Percentiles rank a stretch among this genome's conserved stretches.
Conservation (phyloP, 2,888 invertebrate genomes). For the Zygogramma bicolorata region DNA sequence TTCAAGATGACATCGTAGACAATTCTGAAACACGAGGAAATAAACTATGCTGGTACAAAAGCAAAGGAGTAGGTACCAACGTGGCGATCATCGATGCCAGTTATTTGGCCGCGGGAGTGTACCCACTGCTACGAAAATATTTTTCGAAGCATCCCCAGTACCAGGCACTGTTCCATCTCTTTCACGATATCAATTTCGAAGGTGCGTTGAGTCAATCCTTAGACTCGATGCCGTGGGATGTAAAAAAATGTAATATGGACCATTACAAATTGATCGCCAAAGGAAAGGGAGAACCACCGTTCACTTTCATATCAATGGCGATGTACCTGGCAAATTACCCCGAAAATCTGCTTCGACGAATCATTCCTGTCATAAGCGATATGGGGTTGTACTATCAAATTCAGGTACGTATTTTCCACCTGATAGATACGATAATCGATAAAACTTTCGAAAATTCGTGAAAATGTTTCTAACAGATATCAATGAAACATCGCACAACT, state of each 20-base stretch:
- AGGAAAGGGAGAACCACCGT: background rate
- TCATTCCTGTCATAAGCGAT: background rate
- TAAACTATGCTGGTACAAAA: slow-evolving; percentile 11
- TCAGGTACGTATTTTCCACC: slow-evolving; percentile 1
- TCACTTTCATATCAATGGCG: background rate
- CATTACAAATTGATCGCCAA: background rate
- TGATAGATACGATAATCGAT: background rate
- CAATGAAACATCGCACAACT: no score
- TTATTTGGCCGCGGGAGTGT: background rate
- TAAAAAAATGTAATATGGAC: background rate
- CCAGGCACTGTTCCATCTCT: background rate
- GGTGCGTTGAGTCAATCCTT: background rate
- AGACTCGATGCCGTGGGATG: background rate
- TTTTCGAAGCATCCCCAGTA: background rate
- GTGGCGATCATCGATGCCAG: background rate
- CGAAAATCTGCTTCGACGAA: background rate
- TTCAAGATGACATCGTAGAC: slow-evolving; percentile 17
- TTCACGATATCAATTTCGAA: background rate
- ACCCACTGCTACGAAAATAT: background rate
- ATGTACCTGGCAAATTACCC: background rate
- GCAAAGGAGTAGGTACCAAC: background rate
- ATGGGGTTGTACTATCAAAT: slow-evolving; percentile 13
- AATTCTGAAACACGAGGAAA: background rate
- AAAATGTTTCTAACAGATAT: no score
- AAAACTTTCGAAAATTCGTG: no score